Conservation (phyloP, 1,140 invertebrate genomes). For the Monomorium pharaonis region DNA sequence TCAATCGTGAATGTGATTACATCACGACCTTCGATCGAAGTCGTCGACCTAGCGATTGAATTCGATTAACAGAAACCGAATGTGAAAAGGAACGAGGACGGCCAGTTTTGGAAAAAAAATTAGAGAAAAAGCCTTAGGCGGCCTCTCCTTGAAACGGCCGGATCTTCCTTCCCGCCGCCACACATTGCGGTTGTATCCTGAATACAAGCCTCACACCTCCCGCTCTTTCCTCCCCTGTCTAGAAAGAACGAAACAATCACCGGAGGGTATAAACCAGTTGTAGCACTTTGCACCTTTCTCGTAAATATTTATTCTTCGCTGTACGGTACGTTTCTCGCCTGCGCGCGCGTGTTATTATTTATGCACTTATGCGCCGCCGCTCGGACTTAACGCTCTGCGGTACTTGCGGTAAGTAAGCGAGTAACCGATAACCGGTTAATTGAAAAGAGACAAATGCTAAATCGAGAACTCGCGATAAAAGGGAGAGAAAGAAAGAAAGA, state of each 20-base stretch:
- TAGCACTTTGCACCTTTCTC: constrained; percentile 20
- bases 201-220: constrained; percentile 17
- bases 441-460: neutral
- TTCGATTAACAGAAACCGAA: neutral
- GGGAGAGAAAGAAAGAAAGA: too few species aligned
- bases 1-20: neutral
- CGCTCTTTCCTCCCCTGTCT: too few species aligned
- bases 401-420: neutral
- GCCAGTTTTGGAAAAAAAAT: constrained; percentile 37
- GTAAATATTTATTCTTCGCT: constrained; percentile 41
- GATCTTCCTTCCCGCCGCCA: neutral
- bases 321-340: neutral
- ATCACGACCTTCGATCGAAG: constrained; percentile 7
- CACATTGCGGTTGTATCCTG: neutral
- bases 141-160: neutral
- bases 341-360: constrained; percentile 22
- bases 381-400: neutral
- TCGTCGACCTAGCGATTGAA: neutral
- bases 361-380: neutral
- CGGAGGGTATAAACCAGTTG: neutral
- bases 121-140: neutral
- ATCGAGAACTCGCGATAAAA: neutral
- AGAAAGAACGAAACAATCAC: constrained; percentile 35
- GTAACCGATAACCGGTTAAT: neutral
- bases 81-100: neutral